These are phyloP conservation scores for Lytechinus pictus DNA, from an alignment of 35 echinoderm and acorn worm species.

Conservation along the genomic window DNA sequence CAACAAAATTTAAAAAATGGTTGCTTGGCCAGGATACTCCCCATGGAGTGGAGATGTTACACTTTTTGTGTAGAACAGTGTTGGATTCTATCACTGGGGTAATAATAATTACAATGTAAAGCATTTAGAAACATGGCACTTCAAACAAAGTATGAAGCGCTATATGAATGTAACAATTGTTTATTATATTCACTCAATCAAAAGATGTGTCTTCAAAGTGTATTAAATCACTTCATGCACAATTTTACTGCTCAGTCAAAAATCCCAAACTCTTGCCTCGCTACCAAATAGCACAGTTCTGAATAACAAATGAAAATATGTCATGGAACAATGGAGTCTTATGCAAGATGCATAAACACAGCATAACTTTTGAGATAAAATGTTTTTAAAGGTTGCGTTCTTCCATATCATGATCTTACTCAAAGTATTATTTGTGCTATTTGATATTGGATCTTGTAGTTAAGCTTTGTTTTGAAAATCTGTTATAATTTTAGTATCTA, in stretches of 20 bases:
- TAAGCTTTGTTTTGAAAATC: neutral
- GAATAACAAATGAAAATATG: neutral
- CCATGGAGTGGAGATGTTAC: too few species aligned
- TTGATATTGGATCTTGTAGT: constrained; percentile 10
- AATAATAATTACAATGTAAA: too few species aligned
- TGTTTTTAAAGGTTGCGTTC: neutral
- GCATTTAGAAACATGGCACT: too few species aligned
- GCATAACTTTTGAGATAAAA: neutral
- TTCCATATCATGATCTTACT: neutral
- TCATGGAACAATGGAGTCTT: neutral
- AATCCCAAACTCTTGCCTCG: neutral
- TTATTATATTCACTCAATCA: neutral
- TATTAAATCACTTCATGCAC: neutral
- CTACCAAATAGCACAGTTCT: neutral
- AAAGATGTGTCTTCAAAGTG: neutral
- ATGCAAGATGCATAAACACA: neutral
- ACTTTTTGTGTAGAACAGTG: too few species aligned
- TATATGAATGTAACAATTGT: too few species aligned
- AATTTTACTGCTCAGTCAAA: neutral
- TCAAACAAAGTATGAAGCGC: too few species aligned
- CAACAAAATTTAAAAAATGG: too few species aligned
- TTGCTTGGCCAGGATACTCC: too few species aligned
- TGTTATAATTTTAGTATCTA: neutral
- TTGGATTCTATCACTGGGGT: too few species aligned
- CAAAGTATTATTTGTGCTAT: constrained; percentile 6